These are phyloP conservation scores for Armadillidium nasatum DNA, from an alignment of 1,140 invertebrate species.

Conservation along the genomic window DNA sequence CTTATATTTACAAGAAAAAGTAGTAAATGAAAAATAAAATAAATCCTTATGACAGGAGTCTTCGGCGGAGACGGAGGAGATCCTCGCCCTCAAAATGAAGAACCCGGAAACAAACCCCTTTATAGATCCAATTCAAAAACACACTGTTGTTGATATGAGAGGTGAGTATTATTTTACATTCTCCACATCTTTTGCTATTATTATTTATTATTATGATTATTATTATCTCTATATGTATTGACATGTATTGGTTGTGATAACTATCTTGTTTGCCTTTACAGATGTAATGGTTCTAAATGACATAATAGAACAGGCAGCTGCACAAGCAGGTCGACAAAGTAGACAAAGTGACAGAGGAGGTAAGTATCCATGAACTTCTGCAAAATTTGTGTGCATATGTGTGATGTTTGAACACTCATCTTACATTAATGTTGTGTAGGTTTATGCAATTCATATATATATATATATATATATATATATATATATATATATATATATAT, in stretches of 20 bases:
- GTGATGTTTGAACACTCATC: not conserved
- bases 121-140: constrained; percentile 77
- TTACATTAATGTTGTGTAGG: too few species aligned
- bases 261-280: constrained; percentile 53
- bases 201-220: too few species aligned
- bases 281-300: constrained; percentile 97
- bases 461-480: not conserved
- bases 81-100: constrained; percentile 71
- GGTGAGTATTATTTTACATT: constrained; percentile 55
- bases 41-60: constrained; percentile 56
- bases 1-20: too few species aligned
- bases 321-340: constrained; percentile 66
- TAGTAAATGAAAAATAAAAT: not conserved
- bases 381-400: not conserved
- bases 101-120: constrained; percentile 80
- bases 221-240: too few species aligned
- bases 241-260: not conserved
- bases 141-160: constrained; percentile 89
- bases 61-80: constrained; percentile 67
- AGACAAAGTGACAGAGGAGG: constrained; percentile 79
- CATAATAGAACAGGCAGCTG: constrained; percentile 84
- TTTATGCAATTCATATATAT: not conserved
- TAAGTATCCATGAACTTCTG: constrained; percentile 54
- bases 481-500: not conserved
- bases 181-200: too few species aligned